Evolutionary conservation across 2,797 vertebrate genomes (phyloP).

Genomic region (Dermochelys coriacea): DNA sequence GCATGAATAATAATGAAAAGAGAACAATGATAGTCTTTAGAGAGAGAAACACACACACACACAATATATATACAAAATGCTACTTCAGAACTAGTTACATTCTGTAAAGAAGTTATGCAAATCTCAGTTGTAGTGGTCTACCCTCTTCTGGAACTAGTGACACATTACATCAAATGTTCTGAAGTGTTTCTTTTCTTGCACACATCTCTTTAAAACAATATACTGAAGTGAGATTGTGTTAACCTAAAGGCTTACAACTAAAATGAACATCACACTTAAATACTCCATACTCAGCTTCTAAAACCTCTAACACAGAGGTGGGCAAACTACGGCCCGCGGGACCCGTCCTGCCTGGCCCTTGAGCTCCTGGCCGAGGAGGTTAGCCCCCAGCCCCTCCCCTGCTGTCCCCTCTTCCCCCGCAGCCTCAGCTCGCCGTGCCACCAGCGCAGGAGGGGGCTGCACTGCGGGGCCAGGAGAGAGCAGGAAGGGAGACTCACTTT

Average conservation of each 20-base stretch:
- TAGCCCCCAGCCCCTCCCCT: no score
- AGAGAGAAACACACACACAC: neutral
- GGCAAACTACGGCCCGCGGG: no score
- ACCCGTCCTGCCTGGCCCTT: no score
- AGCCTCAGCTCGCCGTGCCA: no score
- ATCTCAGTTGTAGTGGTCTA: slow-evolving; percentile 72
- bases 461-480: no score
- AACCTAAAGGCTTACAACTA: neutral
- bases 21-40: neutral
- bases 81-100: slow-evolving; percentile 21
- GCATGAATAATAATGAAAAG: neutral
- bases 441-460: no score
- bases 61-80: neutral
- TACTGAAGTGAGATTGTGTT: fast-evolving
- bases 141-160: slow-evolving; percentile 77
- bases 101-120: slow-evolving; percentile 38
- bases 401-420: no score
- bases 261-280: neutral
- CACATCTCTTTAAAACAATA: neutral
- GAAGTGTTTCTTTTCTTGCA: neutral
- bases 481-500: no score
- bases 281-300: neutral
- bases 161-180: slow-evolving; percentile 69
- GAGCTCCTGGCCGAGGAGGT: no score
- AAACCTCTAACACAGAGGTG: neutral